These are phyloP conservation scores for Chrysolina haemoptera DNA, from an alignment of 2,888 invertebrate genomes.

Conservation along the genomic window DNA sequence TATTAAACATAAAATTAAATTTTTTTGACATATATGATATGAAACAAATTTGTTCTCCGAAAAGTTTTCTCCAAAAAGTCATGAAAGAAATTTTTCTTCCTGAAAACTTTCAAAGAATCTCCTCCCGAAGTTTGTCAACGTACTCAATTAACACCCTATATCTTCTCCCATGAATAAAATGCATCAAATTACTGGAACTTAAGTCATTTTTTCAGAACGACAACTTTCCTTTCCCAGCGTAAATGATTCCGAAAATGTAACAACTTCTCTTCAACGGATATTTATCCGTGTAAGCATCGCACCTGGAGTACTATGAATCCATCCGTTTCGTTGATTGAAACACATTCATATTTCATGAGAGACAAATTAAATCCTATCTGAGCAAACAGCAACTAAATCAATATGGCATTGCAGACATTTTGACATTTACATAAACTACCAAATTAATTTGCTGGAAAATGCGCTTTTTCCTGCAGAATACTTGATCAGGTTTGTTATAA, in stretches of 20 bases:
- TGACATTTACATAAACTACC: not conserved
- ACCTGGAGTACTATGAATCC: not conserved
- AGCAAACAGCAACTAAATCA: conserved; percentile 8
- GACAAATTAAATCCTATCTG: not conserved
- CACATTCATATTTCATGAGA: not conserved
- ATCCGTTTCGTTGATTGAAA: conserved; percentile 5
- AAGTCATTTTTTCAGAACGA: not conserved
- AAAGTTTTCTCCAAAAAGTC: too few relatives aligned
- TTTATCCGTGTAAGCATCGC: not conserved
- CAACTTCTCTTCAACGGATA: not conserved
- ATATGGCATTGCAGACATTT: not conserved
- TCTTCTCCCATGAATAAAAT: too few relatives aligned
- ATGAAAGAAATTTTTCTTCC: too few relatives aligned
- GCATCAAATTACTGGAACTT: too few relatives aligned
- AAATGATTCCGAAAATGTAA: too few relatives aligned
- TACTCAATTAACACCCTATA: too few relatives aligned
- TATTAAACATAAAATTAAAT: too few relatives aligned
- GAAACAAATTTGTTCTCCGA: too few relatives aligned
- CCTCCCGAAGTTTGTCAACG: too few relatives aligned
- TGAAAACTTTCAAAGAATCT: too few relatives aligned
- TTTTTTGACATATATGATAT: too few relatives aligned
- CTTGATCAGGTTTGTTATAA: not conserved
- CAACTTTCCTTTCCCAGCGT: not conserved
- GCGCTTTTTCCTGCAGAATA: not conserved
- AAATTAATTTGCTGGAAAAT: not conserved